A percentile compares a stretch with the other conserved stretches of the same genome.
Conservation (phyloP, 2,888 invertebrate species). For the Portevinia maculata region DNA sequence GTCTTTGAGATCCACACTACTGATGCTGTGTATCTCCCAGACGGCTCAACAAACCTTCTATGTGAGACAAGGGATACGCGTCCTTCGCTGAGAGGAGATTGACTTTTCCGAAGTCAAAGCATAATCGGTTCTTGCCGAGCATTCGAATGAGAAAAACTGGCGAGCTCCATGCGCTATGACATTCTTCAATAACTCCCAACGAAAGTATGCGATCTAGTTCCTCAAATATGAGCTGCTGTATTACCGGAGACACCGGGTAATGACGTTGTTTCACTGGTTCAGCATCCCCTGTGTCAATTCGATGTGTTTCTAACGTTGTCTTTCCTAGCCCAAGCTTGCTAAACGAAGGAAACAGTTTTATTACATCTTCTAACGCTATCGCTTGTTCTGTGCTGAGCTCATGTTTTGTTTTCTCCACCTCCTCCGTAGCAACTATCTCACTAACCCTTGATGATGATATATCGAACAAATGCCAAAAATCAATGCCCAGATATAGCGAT, state of each 20-base stretch:
- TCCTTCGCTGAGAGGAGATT: not conserved
- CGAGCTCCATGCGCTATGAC: conserved; percentile 20
- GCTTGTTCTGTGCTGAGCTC: too few relatives aligned
- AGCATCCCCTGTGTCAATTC: not conserved
- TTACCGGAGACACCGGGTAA: conserved; percentile 7
- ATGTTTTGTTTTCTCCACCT: too few relatives aligned
- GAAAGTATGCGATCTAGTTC: conserved; percentile 23
- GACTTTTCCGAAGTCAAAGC: conserved; percentile 7
- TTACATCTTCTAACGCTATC: too few relatives aligned
- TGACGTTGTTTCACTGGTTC: not conserved
- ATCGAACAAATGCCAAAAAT: too few relatives aligned
- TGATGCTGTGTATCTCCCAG: conserved; percentile 8
- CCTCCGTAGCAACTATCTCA: too few relatives aligned
- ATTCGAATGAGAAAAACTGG: conserved; percentile 1
- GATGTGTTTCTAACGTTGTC: conserved; percentile 1
- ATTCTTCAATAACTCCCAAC: conserved; percentile 22
- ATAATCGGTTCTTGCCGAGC: not conserved
- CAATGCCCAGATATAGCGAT: too few relatives aligned
- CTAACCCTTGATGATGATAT: too few relatives aligned
- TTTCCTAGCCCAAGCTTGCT: conserved; percentile 9
- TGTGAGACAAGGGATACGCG: too few relatives aligned
- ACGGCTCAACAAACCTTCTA: too few relatives aligned
- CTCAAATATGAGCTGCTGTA: not conserved
- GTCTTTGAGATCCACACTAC: conserved; percentile 22
- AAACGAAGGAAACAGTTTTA: conserved; percentile 21